Evolutionary conservation across 2,797 vertebrate species (phyloP).

Genomic region (Caiman crocodilus): DNA sequence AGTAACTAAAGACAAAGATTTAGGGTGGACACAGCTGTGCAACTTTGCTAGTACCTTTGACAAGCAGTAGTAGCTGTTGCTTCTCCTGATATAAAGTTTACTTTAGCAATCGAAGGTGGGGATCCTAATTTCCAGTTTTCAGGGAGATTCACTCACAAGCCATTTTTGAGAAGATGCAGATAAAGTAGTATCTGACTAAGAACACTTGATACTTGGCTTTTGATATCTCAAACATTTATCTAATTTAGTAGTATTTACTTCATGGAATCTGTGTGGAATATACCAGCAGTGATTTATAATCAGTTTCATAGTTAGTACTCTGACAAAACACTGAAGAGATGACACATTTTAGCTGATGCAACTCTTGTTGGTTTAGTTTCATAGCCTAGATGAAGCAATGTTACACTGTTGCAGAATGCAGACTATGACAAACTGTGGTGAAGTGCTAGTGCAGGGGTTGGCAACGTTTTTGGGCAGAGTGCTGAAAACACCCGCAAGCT

Average conservation of each 20-base stretch:
- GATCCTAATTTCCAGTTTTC: not conserved
- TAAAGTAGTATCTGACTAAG: rapidly evolving
- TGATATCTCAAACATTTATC: not conserved
- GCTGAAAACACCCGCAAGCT: no score
- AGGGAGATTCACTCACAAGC: not conserved
- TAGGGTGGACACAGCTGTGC: not conserved
- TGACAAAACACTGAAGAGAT: not conserved
- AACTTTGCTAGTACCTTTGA: not conserved
- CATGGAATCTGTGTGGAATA: not conserved
- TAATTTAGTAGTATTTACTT: not conserved
- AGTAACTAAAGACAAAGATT: not conserved
- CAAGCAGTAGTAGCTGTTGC: not conserved
- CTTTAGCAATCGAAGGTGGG: not conserved
- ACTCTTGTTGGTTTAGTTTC: not conserved
- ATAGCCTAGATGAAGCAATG: not conserved
- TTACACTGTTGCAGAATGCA: rapidly evolving
- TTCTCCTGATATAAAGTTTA: not conserved
- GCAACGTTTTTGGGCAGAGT: no score
- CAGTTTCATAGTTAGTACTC: not conserved
- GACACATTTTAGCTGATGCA: not conserved
- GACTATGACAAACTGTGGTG: not conserved
- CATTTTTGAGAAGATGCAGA: not conserved
- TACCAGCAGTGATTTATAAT: not conserved
- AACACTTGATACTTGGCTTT: not conserved
- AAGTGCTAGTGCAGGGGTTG: no score